phyloP scores from a whole-genome alignment of 92 coral and sea anemone genomes.

The Muricea muricata region DNA sequence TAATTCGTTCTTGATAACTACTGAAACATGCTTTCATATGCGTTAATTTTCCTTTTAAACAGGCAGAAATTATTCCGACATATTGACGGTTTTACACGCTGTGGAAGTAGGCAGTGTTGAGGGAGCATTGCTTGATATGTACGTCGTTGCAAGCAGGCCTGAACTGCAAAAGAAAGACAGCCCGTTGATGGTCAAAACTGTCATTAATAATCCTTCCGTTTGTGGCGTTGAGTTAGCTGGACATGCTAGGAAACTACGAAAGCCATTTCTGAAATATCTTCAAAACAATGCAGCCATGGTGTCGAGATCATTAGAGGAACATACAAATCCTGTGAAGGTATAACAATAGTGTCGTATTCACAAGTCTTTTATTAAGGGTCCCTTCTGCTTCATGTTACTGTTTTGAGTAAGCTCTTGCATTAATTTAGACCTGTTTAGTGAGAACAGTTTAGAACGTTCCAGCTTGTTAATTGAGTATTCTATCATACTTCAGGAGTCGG shows the following conservation, averaged over 20 bases:
- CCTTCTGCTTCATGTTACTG: too few species aligned
- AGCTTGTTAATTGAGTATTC: too few species aligned
- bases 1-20: too few species aligned
- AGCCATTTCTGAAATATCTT: not conserved
- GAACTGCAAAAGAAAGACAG: conserved; percentile 6
- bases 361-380: too few species aligned
- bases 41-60: too few species aligned
- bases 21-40: too few species aligned
- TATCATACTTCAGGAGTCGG: not conserved
- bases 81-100: not conserved
- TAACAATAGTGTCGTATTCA: too few species aligned
- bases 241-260: conserved; percentile 8
- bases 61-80: conserved; percentile 10
- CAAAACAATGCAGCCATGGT: conserved; percentile 17
- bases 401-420: too few species aligned
- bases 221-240: conserved; percentile 21
- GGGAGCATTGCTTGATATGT: conserved; percentile 28
- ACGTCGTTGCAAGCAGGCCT: conserved; percentile 6
- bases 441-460: too few species aligned
- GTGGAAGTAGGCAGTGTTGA: conserved; percentile 17
- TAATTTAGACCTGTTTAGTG: too few species aligned
- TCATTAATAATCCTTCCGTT: not conserved
- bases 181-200: conserved; percentile 5
- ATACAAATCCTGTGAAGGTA: conserved; percentile 16
- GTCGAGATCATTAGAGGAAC: not conserved